These are phyloP conservation scores for Actinia tenebrosa DNA, from an alignment of 64 coral and sea anemone species.

Conservation along the genomic window DNA sequence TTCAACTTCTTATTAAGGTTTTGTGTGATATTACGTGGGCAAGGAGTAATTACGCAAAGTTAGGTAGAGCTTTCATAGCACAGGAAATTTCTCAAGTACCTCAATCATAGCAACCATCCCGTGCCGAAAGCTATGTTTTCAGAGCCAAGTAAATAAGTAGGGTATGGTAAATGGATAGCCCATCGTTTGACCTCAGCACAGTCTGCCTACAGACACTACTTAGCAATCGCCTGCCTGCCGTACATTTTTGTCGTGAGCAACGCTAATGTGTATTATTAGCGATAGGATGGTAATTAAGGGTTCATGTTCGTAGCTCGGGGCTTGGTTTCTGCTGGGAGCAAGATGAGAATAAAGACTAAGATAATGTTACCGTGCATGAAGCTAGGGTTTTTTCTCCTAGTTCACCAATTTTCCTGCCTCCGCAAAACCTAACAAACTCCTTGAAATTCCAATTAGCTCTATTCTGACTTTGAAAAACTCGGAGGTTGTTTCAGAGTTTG, in stretches of 20 bases:
- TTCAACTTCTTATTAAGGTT: background rate
- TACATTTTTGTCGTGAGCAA: background rate
- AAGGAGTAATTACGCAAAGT: background rate
- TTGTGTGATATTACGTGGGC: background rate
- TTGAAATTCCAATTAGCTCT: too few relatives aligned
- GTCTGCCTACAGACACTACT: slow-evolving; percentile 1
- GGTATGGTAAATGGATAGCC: slow-evolving; percentile 12
- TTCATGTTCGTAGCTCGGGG: background rate
- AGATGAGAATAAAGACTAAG: background rate
- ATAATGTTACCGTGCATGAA: background rate
- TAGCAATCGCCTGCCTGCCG: background rate
- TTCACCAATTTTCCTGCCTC: background rate
- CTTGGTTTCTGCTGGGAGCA: background rate
- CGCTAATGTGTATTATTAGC: background rate
- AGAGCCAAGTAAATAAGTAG: background rate
- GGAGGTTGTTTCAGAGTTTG: too few relatives aligned
- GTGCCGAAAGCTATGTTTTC: slow-evolving; percentile 13
- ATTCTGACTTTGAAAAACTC: too few relatives aligned
- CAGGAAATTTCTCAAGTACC: slow-evolving; percentile 15
- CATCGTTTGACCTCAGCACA: slow-evolving; percentile 6
- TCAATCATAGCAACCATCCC: background rate
- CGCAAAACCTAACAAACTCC: background rate
- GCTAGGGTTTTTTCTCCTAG: background rate
- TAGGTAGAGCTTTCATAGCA: background rate
- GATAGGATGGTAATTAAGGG: background rate